Conservation (phyloP, 1,140 invertebrate genomes). For the Planococcus citri region DNA sequence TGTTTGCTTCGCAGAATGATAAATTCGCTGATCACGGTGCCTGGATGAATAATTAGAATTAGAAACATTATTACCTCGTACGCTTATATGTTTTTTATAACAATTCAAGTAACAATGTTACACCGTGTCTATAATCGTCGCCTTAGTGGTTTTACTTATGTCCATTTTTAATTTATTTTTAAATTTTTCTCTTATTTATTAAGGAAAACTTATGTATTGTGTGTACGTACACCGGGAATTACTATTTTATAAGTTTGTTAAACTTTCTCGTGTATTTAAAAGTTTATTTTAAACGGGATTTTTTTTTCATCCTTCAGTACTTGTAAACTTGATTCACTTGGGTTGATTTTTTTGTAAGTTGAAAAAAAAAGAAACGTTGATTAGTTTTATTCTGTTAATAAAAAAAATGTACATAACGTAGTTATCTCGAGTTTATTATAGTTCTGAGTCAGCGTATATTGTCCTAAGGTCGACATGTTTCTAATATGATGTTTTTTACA, state of each 20-base stretch:
- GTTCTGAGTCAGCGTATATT: no score
- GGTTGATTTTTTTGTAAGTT: not conserved
- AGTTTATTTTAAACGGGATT: no score
- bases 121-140: not conserved
- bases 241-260: not conserved
- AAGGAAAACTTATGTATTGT: no score
- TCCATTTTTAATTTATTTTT: no score
- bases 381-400: constrained; percentile 3
- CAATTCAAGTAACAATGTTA: not conserved
- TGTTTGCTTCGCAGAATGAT: constrained; percentile 13
- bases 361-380: not conserved
- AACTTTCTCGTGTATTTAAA: not conserved
- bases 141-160: no score
- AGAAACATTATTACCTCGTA: not conserved
- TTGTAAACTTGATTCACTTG: not conserved
- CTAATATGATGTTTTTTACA: not conserved
- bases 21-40: not conserved
- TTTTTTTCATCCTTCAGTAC: not conserved
- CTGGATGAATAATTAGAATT: not conserved
- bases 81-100: not conserved
- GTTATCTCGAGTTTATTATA: no score
- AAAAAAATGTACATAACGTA: not conserved
- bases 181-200: no score
- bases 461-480: not conserved
- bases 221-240: not conserved